These are phyloP conservation scores for Poecilia gillii DNA, from an alignment of 2,797 vertebrate species.

Conservation along the genomic window DNA sequence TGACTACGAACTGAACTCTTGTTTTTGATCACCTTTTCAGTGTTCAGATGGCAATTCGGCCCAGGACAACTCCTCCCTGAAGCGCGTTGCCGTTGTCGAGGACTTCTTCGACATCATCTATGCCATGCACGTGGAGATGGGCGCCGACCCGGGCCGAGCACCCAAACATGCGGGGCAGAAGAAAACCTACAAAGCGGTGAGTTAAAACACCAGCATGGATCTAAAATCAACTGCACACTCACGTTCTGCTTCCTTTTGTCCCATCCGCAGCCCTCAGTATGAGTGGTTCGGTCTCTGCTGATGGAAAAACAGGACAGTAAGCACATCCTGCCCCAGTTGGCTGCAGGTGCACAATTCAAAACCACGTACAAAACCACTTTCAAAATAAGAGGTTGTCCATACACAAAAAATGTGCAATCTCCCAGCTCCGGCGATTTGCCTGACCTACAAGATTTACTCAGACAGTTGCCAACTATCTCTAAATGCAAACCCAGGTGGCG, in stretches of 20 bases:
- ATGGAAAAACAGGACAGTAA: constrained; percentile 8
- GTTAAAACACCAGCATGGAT: constrained; percentile 40
- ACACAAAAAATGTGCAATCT: constrained; percentile 13
- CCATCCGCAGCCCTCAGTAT: neutral
- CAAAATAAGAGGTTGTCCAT: constrained; percentile 6
- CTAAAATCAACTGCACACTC: neutral
- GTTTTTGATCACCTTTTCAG: constrained; percentile 61
- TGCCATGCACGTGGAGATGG: constrained; percentile 98
- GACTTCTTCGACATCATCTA: constrained; percentile 99
- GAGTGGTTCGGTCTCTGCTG: neutral
- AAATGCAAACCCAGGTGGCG: neutral
- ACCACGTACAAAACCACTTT: neutral
- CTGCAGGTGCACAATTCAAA: constrained; percentile 8
- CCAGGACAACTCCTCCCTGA: constrained; percentile 94
- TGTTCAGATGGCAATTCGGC: constrained; percentile 89
- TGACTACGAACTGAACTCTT: constrained; percentile 36
- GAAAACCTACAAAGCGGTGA: constrained; percentile 98
- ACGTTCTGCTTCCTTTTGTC: neutral
- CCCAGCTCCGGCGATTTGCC: neutral
- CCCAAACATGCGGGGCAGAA: constrained; percentile 98
- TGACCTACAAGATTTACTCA: neutral
- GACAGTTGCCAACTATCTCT: neutral
- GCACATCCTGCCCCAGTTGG: constrained; percentile 2
- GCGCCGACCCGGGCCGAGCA: constrained; percentile 90
- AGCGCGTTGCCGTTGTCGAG: constrained; percentile 96